Base-by-base conservation (phyloP, 2,888 invertebrate genomes). In the Phyto melanocephala region DNA sequence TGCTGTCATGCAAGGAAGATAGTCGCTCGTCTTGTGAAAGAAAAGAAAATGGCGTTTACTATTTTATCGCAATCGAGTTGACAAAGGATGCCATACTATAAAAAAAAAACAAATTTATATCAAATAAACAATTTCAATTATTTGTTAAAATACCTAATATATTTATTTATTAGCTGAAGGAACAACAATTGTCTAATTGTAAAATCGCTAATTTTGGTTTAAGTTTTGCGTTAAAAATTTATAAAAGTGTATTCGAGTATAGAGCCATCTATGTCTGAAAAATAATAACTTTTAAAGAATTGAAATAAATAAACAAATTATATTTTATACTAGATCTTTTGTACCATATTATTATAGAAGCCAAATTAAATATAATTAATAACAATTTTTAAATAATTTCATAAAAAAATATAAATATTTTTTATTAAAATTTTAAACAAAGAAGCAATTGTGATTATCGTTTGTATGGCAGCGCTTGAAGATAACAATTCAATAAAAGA, bases 11-110 rank as follows among this genome's bases (percentile, higher is more conserved):
- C 50, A 42, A 70, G 47, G 60, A 28, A 17, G 50, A 20, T 15
- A 10, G 58, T 74, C 67, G 52, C 35, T 74, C 35, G 52, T 52
- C 60, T 77, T 67, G 35, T 74, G 35, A 56, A 56, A 71, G 58
- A 50, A 80, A 70, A 76, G 63, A 76, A 76, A 80, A 80, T 80
- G 76, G 80, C 76, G 80, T 68, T 17, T 47, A 58, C 17, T 20
- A 13, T 37, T 37, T 17, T 22, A 42, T 35, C 20, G 13, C 15
- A 22, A 35, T 17, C 58, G 8, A 13, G 1, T 13, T 35, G 33
- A 10, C 8, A 24, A 58, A 52, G n/a, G 72, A 67, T 79, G 79
- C 78, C 71, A 72, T 6, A 72, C n/a, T 50, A 1, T 1, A 42
- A 15, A 15, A 42, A 15, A 45, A 45, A 17, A 4, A 17, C 2